phyloP scores from a whole-genome alignment of 2,797 vertebrate genomes.

The Enteromius fasciolatus region DNA sequence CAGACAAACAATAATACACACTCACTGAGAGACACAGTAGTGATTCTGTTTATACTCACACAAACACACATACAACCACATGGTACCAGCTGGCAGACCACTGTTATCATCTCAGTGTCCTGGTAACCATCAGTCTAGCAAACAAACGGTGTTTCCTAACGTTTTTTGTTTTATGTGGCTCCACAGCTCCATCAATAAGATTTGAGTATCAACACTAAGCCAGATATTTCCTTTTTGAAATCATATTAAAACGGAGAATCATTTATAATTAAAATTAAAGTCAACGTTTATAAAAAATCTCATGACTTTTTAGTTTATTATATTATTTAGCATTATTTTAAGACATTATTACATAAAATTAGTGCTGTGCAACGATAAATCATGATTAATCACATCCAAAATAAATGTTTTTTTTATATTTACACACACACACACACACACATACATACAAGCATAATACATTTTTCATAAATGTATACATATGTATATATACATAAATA shows the following conservation, averaged over 20 bases:
- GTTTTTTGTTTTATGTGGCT: background rate
- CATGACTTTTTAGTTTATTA: background rate
- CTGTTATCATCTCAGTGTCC: conserved; percentile 30
- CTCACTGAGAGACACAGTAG: conserved; percentile 33
- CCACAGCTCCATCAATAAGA: background rate
- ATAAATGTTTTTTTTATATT: too few relatives aligned
- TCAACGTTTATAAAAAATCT: background rate
- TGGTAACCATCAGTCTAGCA: conserved; percentile 56
- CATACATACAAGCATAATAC: too few relatives aligned
- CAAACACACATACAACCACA: conserved; percentile 36
- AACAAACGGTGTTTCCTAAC: conserved; percentile 26
- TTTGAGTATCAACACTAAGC: background rate
- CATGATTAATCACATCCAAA: too few relatives aligned
- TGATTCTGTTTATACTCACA: conserved; percentile 31
- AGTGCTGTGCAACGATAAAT: too few relatives aligned
- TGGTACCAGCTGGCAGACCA: conserved; percentile 38
- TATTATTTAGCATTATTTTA: background rate
- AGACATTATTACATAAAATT: background rate
- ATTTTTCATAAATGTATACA: too few relatives aligned
- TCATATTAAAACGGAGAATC: background rate
- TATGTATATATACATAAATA: too few relatives aligned
- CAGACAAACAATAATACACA: conserved; percentile 49
- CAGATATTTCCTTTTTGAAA: background rate
- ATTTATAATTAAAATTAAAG: background rate
- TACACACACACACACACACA: too few relatives aligned